Conservation (phyloP, 1,140 invertebrate species). For the Ceratina calcarata region DNA sequence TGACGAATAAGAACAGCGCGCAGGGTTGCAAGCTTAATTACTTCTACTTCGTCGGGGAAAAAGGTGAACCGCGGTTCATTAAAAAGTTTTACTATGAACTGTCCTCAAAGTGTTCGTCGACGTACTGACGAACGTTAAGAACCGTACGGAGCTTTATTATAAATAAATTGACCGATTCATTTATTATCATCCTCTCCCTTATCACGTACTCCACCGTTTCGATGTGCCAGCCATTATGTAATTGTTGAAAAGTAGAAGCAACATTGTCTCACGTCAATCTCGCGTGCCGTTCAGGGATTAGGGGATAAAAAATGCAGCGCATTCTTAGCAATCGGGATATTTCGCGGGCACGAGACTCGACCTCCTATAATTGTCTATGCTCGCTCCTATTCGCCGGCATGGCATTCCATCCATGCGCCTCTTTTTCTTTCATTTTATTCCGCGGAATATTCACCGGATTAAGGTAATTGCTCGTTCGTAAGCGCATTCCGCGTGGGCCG, state of each 20-base stretch:
- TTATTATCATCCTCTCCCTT: no score
- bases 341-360: slow-evolving; percentile 49
- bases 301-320: slow-evolving; percentile 56
- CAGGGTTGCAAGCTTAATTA: slow-evolving; percentile 72
- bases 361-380: slow-evolving; percentile 60
- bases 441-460: slow-evolving; percentile 79
- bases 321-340: slow-evolving; percentile 64
- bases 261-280: slow-evolving; percentile 26
- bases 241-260: no score
- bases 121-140: no score
- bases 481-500: slow-evolving; percentile 50
- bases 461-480: slow-evolving; percentile 76
- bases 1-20: slow-evolving; percentile 69
- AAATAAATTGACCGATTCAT: no score
- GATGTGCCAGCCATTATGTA: no score
- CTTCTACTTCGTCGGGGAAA: slow-evolving; percentile 52
- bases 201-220: no score
- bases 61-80: slow-evolving; percentile 4
- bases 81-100: no score
- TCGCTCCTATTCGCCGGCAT: background rate
- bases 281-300: slow-evolving; percentile 26
- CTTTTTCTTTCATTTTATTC: slow-evolving; percentile 66
- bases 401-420: slow-evolving; percentile 36
- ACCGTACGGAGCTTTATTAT: no score
- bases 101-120: no score